These are phyloP conservation scores for Myanophis thanlyinensis DNA, from an alignment of 2,113 vertebrate species.

Conservation along the genomic window DNA sequence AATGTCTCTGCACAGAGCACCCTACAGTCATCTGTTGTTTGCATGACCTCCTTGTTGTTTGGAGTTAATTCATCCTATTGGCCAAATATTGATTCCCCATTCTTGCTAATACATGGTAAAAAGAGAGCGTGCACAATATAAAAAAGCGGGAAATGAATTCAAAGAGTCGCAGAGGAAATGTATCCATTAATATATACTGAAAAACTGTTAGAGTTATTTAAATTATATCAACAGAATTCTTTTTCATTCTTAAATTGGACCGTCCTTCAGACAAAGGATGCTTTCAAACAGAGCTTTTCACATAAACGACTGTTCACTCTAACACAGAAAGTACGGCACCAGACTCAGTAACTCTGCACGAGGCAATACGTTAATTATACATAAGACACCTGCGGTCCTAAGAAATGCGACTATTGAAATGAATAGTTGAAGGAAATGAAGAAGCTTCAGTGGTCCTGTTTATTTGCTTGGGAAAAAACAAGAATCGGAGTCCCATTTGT, in stretches of 20 bases:
- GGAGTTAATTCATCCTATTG: background rate
- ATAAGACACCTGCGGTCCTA: background rate
- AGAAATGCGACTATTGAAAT: conserved; percentile 21
- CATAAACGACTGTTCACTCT: background rate
- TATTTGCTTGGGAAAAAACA: conserved; percentile 7
- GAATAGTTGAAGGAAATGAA: conserved; percentile 20
- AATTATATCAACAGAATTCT: background rate
- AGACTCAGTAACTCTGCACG: background rate
- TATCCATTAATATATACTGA: background rate
- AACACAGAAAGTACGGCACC: background rate
- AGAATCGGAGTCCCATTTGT: background rate
- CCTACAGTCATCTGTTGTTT: background rate
- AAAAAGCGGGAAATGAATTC: background rate
- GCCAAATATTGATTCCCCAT: background rate
- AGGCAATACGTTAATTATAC: background rate
- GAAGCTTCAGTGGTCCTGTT: background rate
- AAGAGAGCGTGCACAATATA: background rate
- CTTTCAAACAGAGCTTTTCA: background rate
- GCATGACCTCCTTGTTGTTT: background rate
- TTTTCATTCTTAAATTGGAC: background rate
- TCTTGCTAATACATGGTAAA: background rate
- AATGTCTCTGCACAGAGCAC: background rate
- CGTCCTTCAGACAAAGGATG: background rate
- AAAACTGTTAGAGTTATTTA: background rate
- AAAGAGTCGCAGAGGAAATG: background rate